Conservation (phyloP, 2,888 invertebrate genomes). For the Glyphotaelius pellucidus region DNA sequence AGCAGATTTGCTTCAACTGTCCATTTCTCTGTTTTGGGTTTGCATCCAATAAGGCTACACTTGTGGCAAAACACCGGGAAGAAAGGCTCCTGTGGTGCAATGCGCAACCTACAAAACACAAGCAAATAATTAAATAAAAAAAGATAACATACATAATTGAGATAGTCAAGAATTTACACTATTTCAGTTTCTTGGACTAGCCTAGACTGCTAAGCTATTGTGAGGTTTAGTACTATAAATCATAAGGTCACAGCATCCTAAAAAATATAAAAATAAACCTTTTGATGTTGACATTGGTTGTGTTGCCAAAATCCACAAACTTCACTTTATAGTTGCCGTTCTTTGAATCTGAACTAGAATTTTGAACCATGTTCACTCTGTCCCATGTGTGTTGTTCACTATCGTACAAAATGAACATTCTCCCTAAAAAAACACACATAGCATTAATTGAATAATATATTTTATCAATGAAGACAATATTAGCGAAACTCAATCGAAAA, state of each 20-base stretch:
- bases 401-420: slow-evolving; percentile 37
- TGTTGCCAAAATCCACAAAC: slow-evolving; percentile 58
- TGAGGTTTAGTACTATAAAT: too few species aligned
- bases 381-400: slow-evolving; percentile 44
- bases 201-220: too few species aligned
- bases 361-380: slow-evolving; percentile 37
- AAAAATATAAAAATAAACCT: slow-evolving; percentile 5
- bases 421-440: slow-evolving; percentile 46
- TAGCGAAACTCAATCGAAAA: too few species aligned
- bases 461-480: too few species aligned
- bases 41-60: slow-evolving; percentile 79
- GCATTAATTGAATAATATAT: too few species aligned
- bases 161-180: too few species aligned
- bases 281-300: slow-evolving; percentile 2
- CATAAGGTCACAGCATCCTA: neutral
- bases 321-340: slow-evolving; percentile 40
- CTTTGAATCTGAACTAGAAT: neutral
- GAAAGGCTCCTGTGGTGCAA: slow-evolving; percentile 73
- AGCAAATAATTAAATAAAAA: too few species aligned
- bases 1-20: slow-evolving; percentile 76
- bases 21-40: slow-evolving; percentile 76
- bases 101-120: slow-evolving; percentile 72
- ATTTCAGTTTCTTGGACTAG: too few species aligned
- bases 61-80: slow-evolving; percentile 77
- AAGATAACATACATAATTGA: neutral